Base-by-base conservation (phyloP, 2,888 invertebrate species). In the Harpalus rubripes region DNA sequence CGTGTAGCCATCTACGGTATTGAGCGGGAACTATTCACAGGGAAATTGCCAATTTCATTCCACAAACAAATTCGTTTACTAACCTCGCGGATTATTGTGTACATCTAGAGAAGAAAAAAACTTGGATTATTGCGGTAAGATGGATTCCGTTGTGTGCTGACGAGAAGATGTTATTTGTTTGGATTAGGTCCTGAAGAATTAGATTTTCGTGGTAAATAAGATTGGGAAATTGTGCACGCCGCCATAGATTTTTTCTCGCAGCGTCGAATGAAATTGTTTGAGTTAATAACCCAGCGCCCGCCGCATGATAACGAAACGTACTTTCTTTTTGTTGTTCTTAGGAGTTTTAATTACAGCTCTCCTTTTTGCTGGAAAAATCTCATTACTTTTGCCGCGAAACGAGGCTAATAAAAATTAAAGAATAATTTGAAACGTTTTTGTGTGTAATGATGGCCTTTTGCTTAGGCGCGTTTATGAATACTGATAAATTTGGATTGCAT, bases 41-140 rank as follows among this genome's bases (percentile, higher is more conserved):
- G 87, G 87, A 89, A 89, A 89, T 89, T 89, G 89, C 86, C 89
- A 89, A 89, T 89, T 89, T 89, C 89, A 88, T 88, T 88, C 88
- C 87, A 88, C 89, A 89, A 89, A 89, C 89, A 89, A 89, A 88
- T 89, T 89, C 88, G 88, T 88, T 89, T 88, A 88, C 87, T 86
- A 86, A 87, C 87, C 87, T 88, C 88, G 88, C 89, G 88, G 89
- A 89, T 81, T 89, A 89, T 88, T 89, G 88, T 88, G 87, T 87
- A 88, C 87, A 87, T 87, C 87, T 22, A 26, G 61, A 61, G 41
- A 81, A 61, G 59, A 81, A 81, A 63, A 78, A 81, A 81, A 61
- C 63, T 61, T 16, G 61, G 61, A 81, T 81, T 81, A 81, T 81
- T 81, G 80, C 61, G 63, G 61, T 63, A 81, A 81, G 80, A 81